Evolutionary conservation across 1,140 invertebrate genomes (phyloP), one percentile per base, ranked within the genome.

Genomic region (Lordiphosa collinella): DNA sequence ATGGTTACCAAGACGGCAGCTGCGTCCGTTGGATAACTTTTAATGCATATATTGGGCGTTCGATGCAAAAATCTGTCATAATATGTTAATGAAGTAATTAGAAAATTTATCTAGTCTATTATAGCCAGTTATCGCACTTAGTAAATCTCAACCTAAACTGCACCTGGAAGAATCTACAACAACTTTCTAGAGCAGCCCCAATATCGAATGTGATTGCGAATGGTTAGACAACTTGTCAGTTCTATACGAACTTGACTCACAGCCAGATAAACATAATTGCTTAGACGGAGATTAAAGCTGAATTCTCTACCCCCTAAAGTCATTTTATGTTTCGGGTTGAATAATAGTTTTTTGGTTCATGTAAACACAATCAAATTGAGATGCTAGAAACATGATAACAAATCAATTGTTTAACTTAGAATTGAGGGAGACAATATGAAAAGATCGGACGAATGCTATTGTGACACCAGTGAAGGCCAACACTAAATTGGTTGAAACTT

Each of bases 71-170:
- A 29, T 29, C 11, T 69, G 55, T 55, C 35, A 49, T 38, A 54
- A 48, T 49, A 75, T 75, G 59, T 65, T 69, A 79, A 79, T 72
- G 38, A 78, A 70, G 62, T 46, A 54, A 72, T 78, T 68, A 57
- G 11, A 53, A 46, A 12, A 38, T 43, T 11, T 43, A 43, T 25
- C 18, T n/a, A 44, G 14, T 29, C n/a, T 44, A 16, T 22, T n/a
- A 43, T 43, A 1, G 40, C 9, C 16, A 10, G 41, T 31, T 44
- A 29, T 53, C 48, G 14, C 41, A 47, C 46, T n/a, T 12, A n/a
- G 10, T 54, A 38, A 60, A 54, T 54, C 25, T 8, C 36, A 44
- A 44, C 31, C 22, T 22, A 61, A 52, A 52, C 31, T 25, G 14
- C 13, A 38, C 7, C 40, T 61, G 16, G 11, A 40, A 29, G 41